Evolutionary conservation across 2,113 vertebrate genomes (phyloP), one percentile per base, ranked within the genome.

Genomic region (Vanacampus margaritifer): DNA sequence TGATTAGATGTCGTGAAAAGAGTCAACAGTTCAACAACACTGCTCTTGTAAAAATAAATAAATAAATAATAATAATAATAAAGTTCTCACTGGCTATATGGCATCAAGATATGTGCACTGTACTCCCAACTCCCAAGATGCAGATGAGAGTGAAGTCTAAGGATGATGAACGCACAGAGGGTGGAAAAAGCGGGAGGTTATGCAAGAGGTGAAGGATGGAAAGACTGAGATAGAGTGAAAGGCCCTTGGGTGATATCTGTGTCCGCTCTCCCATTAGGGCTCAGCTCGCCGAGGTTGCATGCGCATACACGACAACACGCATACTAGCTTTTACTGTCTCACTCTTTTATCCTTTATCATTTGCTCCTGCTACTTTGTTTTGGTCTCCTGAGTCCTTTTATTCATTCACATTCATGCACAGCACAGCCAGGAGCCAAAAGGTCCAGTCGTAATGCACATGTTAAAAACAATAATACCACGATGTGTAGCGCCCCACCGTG

Each of bases 251-350:
- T 78, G 67, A 69, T 80, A 80, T 84, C 80, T 76, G 70, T 78
- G 72, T 82, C 81, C 68, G 72, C 72, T 65, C 71, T 21, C 84
- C 83, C 80, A 84, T 89, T 86, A 87, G 73, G 69, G 70, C 84
- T 69, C 75, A 50, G 48, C 79, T 79, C 78, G 67, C 81, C 65
- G 65, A 69, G 81, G 84, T 87, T 85, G 86, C 74, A 69, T 86
- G 76, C 85, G 73, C 64, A 53, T 12, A 13, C 26, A 48, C 51
- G 63, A 65, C 69, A 70, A 65, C 69, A 70, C 21, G 26, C 81
- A 81, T 3, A 45, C 74, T 19, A 5, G 69, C 75, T 69, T 39
- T 24, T 28, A 68, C 35, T 28, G 28, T 6, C 46, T 64, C 54
- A 6, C 54, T 61, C 65, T 66, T 28, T 57, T 26, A n/a, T 46